A percentile compares a stretch with the other conserved stretches of the same genome.
These are phyloP conservation scores for Bugulina stolonifera DNA, from an alignment of 2,888 invertebrate species.

Conservation along the genomic window DNA sequence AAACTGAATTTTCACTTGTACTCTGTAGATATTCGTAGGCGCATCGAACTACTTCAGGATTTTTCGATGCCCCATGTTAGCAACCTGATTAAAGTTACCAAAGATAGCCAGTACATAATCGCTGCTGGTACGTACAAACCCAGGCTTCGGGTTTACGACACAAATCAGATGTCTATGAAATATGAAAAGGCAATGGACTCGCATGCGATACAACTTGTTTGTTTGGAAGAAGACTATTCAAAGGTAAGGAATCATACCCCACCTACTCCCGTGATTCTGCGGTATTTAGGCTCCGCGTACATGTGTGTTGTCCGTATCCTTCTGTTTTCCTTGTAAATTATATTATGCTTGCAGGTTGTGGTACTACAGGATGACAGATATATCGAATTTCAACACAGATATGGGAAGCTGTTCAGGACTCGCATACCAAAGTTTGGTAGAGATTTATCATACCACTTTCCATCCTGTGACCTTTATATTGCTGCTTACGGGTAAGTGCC, in stretches of 20 bases:
- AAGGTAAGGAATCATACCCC: conserved; percentile 65
- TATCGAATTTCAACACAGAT: conserved; percentile 90
- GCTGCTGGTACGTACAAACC: conserved; percentile 87
- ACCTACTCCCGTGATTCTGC: no score
- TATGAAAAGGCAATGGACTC: conserved; percentile 97
- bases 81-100: conserved; percentile 73
- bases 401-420: conserved; percentile 81
- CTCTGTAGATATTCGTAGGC: conserved; percentile 70
- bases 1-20: no score
- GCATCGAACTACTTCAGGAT: conserved; percentile 95
- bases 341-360: conserved; percentile 69
- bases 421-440: conserved; percentile 91
- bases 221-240: conserved; percentile 89
- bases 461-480: conserved; percentile 84
- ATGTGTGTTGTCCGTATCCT: no score
- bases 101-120: conserved; percentile 84
- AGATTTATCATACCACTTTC: conserved; percentile 82
- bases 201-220: conserved; percentile 87
- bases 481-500: conserved; percentile 74
- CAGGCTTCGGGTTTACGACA: conserved; percentile 89
- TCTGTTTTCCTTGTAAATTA: no score
- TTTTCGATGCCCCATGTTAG: conserved; percentile 98
- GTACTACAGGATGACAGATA: conserved; percentile 84
- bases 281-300: no score
- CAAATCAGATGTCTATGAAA: conserved; percentile 88